Conservation (phyloP, 1,140 invertebrate genomes). For the Proales similis region DNA sequence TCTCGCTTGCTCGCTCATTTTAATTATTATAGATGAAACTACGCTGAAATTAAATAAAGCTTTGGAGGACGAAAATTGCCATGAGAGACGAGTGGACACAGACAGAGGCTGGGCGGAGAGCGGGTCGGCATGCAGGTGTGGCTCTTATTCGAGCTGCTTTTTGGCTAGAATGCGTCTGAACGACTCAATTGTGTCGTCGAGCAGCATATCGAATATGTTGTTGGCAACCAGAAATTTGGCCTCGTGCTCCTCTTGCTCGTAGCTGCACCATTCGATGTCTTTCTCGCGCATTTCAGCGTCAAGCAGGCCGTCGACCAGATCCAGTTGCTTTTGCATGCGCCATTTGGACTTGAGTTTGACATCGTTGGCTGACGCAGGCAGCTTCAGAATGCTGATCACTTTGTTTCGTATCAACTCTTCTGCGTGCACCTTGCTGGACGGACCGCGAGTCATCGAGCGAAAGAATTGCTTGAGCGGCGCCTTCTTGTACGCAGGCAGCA, state of each 20-base stretch:
- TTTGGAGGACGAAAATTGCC: too few species aligned
- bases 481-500: constrained; percentile 58
- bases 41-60: too few species aligned
- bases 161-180: constrained; percentile 8
- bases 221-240: constrained; percentile 64
- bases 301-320: constrained; percentile 65
- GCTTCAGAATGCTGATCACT: constrained; percentile 55
- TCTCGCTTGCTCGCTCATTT: too few species aligned
- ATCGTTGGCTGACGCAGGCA: constrained; percentile 55
- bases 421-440: constrained; percentile 44
- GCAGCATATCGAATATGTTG: constrained; percentile 59
- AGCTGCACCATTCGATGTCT: constrained; percentile 65
- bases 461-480: constrained; percentile 40
- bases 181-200: constrained; percentile 57
- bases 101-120: too few species aligned
- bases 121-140: too few species aligned
- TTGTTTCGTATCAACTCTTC: constrained; percentile 44
- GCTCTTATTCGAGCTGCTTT: too few species aligned
- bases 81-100: too few species aligned
- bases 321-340: constrained; percentile 64
- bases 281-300: constrained; percentile 64
- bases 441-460: constrained; percentile 37
- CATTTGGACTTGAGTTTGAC: constrained; percentile 59
- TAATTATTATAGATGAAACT: too few species aligned
- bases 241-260: constrained; percentile 62